Evolutionary conservation across 2,797 vertebrate genomes (phyloP).

Genomic region (Paramormyrops hopkinsi): DNA sequence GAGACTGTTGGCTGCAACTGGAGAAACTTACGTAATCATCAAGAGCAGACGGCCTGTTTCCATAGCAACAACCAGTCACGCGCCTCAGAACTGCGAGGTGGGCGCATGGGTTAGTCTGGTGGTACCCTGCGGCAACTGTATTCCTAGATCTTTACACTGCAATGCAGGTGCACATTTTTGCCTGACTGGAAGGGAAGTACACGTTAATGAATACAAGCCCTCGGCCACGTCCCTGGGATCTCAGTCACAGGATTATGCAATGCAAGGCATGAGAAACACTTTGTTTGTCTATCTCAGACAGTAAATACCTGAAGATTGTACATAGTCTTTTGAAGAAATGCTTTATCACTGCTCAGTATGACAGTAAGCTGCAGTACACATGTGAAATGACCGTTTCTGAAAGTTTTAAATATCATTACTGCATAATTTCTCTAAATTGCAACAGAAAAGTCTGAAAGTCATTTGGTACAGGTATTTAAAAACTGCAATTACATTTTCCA

Average conservation of each 20-base stretch:
- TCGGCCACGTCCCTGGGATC: not conserved
- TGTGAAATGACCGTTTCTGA: not conserved
- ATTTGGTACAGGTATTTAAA: slow-evolving; percentile 2
- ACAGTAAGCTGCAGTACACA: not conserved
- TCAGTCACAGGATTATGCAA: not conserved
- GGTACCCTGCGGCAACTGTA: not conserved
- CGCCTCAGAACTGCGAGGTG: not conserved
- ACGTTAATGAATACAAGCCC: not conserved
- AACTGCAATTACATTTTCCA: not conserved
- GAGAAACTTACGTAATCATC: slow-evolving; percentile 10
- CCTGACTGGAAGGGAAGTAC: not conserved
- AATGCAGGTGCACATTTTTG: not conserved
- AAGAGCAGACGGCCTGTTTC: not conserved
- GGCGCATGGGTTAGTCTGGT: not conserved
- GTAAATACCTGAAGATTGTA: not conserved
- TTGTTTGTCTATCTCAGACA: not conserved
- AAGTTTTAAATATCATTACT: not conserved
- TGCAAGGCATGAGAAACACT: not conserved
- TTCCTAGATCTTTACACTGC: not conserved
- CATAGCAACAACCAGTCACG: slow-evolving; percentile 7
- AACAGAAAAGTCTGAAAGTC: not conserved
- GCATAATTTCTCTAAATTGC: not conserved
- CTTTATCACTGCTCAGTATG: not conserved
- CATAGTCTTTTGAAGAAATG: slow-evolving; percentile 3
- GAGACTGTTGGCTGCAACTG: not conserved